Evolutionary conservation across 2,113 vertebrate species (phyloP), one percentile per base, ranked within the genome.

Genomic region (Gymnobelideus leadbeateri): DNA sequence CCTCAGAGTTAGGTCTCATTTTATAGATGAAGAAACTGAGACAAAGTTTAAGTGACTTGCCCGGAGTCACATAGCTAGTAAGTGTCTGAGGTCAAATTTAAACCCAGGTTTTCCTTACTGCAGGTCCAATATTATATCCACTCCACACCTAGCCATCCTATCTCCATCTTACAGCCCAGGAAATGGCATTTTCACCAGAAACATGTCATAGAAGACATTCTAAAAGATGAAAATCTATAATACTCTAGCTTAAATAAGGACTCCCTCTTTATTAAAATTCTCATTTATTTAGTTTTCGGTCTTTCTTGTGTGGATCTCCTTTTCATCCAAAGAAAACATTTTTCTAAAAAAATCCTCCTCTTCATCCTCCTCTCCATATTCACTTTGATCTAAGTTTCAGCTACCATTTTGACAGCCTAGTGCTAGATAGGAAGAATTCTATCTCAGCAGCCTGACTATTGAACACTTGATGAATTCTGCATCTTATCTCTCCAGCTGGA

Each of bases 401-500:
- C 94, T 96, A 94, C 94, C 94, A 94, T 94, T 97, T 94, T 96
- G 93, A 96, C 57, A 95, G 37, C 0, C n/a, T 31, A 93, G 51
- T 93, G 53, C 57, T 95, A 52, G n/a, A 49, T 8, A 92, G 26
- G 6, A 77, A 61, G 55, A 91, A 89, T 5, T 92, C 51, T 57
- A 21, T 91, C 52, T 91, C 57, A 28, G 43, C 57, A 96, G 93
- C 97, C 61, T 98, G 91, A 95, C 90, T 97, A 51, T 61, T 92
- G 96, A 98, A 92, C 55, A 94, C 47, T 94, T 93, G 95, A 96
- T 97, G 51, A 96, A 97, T 97, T 96, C 93, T 92, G 89, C 37
- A 93, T 96, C 91, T 93, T 91, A 43, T 52, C 57, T 93, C 96
- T 98, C 95, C 94, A 95, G n/a, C 95, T 97, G 92, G 94, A 98